Percentiles rank a stretch among this genome's conserved stretches.
These are phyloP conservation scores for Oopsacas minuta DNA, from an alignment of 37 sponge, comb jelly and placozoan species.

Conservation along the genomic window DNA sequence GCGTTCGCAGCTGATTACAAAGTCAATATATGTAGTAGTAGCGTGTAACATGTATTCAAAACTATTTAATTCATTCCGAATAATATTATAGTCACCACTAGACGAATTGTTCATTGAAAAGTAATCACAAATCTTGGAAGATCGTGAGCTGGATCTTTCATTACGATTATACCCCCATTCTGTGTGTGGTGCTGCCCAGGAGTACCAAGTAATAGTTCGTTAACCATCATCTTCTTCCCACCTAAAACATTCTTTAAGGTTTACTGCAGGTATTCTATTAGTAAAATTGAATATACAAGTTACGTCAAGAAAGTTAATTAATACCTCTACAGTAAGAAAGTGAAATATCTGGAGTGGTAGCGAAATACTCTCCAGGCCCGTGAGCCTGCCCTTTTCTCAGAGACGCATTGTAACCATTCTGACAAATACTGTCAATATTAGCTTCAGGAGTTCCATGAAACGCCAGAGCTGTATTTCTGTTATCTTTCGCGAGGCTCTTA, in stretches of 20 bases:
- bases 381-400: slow-evolving; percentile 43
- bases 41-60: too few species aligned
- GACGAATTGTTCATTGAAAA: slow-evolving; percentile 20
- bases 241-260: background rate
- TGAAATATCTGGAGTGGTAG: slow-evolving; percentile 35
- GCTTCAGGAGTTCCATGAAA: slow-evolving; percentile 54
- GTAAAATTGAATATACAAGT: background rate
- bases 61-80: too few species aligned
- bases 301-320: too few species aligned
- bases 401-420: slow-evolving; percentile 45
- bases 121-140: slow-evolving; percentile 59
- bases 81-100: too few species aligned
- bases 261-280: background rate
- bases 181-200: slow-evolving; percentile 44
- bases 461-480: slow-evolving; percentile 52
- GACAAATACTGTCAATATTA: slow-evolving; percentile 55
- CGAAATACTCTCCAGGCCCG: slow-evolving; percentile 73
- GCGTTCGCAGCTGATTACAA: too few species aligned
- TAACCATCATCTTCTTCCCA: slow-evolving; percentile 63
- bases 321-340: slow-evolving; percentile 31
- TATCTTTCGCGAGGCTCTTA: slow-evolving; percentile 25
- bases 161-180: slow-evolving; percentile 48
- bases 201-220: slow-evolving; percentile 57
- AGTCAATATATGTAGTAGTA: too few species aligned
- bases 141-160: slow-evolving; percentile 66